Evolutionary conservation across 1,140 invertebrate genomes (phyloP), one percentile per base, ranked within the genome.

Genomic region (Carcinoscorpius rotundicauda): DNA sequence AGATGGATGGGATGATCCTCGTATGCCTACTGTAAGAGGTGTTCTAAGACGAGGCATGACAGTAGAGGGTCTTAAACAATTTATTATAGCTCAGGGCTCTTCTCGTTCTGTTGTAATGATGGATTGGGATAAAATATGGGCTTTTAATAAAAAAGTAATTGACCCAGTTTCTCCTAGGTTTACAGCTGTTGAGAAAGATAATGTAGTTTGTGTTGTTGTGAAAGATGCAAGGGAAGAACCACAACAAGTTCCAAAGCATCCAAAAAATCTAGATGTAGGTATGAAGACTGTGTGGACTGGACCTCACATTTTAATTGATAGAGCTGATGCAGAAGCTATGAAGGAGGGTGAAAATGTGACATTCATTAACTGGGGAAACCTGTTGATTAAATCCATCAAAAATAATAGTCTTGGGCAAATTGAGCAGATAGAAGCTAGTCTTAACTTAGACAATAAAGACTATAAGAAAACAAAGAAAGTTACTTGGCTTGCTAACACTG

Each of bases 81-180:
- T 99, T 74, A 98, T 99, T 70, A 86, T 96, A 53, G 93, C 96
- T 11, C 97, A 99, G 82, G 97, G 97, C 60, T 98, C 95, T 58
- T 98, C 95, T 49, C 83, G 89, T 70, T 93, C 95, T 8, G 93
- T 99, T 4, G 94, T 97, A 3, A 93, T 94, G 73, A 99, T 99
- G 97, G 95, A 98, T 75, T 99, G 97, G 97, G 97, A 99, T 76
- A 99, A 99, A 79, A 97, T 99, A 68, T 99, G 97, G 97, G 85
- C 96, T 6, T 93, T 98, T 71, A 99, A 99, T 76, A 98, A 97
- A 77, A 98, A 98, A 83, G 87, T 94, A 1, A 93, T 97, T 71
- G 94, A 97, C 78, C 89, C 91, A 0, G 82, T 93, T 72, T 89
- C 91, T 5, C 91, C 92, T 4, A 81, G 94, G 55, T 98, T 91